A percentile compares a stretch with the other conserved stretches of the same genome.
phyloP scores from a whole-genome alignment of 2,113 vertebrate genomes.

The Dipodomys spectabilis region DNA sequence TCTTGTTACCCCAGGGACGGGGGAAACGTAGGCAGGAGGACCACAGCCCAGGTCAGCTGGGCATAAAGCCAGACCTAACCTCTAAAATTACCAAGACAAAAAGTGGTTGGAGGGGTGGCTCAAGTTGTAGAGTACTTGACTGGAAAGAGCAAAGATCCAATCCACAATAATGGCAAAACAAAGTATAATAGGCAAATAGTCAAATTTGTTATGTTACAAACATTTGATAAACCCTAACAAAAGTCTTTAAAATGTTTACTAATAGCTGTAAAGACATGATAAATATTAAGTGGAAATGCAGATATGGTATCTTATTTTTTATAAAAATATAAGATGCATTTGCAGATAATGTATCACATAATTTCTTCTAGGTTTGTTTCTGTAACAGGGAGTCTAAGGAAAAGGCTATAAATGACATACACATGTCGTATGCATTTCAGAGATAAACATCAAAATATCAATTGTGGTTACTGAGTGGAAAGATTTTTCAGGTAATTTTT shows the following conservation, averaged over 20 bases:
- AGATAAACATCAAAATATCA: background rate
- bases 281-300: background rate
- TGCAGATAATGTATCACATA: background rate
- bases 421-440: background rate
- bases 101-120: too few species aligned
- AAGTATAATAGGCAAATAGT: background rate
- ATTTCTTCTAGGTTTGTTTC: conserved; percentile 16
- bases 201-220: conserved; percentile 45
- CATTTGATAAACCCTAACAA: background rate
- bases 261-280: too few species aligned
- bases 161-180: too few species aligned
- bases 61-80: too few species aligned
- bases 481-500: too few species aligned
- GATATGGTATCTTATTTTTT: background rate
- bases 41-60: too few species aligned
- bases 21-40: too few species aligned
- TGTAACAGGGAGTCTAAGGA: conserved; percentile 34
- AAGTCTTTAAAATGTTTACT: background rate
- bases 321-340: conserved; percentile 12
- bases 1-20: too few species aligned
- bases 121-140: too few species aligned
- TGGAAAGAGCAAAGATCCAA: too few species aligned
- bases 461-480: too few species aligned
- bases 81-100: too few species aligned
- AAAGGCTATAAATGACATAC: background rate